A percentile compares a stretch with the other conserved stretches of the same genome.
Conservation (phyloP, 2,113 vertebrate species). For the Mobula hypostoma region DNA sequence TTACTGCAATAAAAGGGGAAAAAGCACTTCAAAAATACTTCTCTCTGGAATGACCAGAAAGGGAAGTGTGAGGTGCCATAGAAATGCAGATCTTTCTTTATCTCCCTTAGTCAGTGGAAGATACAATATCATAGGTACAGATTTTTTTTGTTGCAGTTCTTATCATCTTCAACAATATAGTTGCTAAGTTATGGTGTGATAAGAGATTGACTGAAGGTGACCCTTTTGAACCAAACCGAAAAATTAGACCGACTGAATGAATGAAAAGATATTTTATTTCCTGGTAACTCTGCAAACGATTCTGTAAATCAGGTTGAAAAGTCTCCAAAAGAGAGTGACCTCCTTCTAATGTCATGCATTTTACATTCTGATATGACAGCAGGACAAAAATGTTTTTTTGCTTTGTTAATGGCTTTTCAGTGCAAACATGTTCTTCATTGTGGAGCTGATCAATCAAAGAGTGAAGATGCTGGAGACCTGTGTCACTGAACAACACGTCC, state of each 20-base stretch:
- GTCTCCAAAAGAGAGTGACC: not conserved
- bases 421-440: not conserved
- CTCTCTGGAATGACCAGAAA: too few species aligned
- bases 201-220: conserved; percentile 18
- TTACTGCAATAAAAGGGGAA: too few species aligned
- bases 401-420: conserved; percentile 5
- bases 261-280: not conserved
- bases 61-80: too few species aligned
- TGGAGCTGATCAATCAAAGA: conserved; percentile 9
- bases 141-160: conserved; percentile 27
- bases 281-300: not conserved
- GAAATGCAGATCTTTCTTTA: conserved; percentile 32
- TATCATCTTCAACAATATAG: not conserved
- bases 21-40: too few species aligned
- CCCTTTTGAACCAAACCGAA: not conserved
- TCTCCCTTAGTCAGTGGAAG: conserved; percentile 42
- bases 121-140: conserved; percentile 36
- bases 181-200: not conserved
- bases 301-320: not conserved
- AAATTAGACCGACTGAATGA: too few species aligned
- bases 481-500: conserved; percentile 9
- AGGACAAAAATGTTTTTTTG: conserved; percentile 21
- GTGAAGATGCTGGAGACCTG: not conserved
- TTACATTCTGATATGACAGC: conserved; percentile 18
- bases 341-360: not conserved